phyloP scores from a whole-genome alignment of 2,113 vertebrate genomes.

The Serilophus lunatus region DNA sequence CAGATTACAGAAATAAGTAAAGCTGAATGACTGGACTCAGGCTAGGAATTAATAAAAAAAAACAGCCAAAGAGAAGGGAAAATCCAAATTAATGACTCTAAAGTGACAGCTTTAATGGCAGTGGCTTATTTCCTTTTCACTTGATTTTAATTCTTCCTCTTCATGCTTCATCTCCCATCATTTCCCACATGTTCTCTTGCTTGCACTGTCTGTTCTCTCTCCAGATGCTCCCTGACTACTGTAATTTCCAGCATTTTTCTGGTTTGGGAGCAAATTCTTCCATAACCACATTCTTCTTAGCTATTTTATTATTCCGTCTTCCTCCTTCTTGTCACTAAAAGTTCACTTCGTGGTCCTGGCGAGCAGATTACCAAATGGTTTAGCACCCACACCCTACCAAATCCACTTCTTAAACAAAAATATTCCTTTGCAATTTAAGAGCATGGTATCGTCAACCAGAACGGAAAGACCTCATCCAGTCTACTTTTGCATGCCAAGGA shows the following conservation, averaged over 20 bases:
- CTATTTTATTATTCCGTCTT: neutral
- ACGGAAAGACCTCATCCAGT: neutral
- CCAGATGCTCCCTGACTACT: slow-evolving; percentile 17
- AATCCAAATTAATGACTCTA: neutral
- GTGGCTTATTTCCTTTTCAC: neutral
- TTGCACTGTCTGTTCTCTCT: neutral
- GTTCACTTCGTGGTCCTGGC: neutral
- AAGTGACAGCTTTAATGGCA: neutral
- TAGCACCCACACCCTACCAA: neutral
- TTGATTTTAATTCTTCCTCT: slow-evolving; percentile 1
- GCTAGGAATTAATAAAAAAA: neutral
- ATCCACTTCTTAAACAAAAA: neutral
- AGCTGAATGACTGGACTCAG: neutral
- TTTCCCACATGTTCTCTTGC: neutral
- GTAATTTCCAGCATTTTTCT: neutral
- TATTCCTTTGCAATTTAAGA: neutral
- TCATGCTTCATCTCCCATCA: neutral
- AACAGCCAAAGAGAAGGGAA: neutral
- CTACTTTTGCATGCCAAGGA: neutral
- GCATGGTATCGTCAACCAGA: rapidly evolving
- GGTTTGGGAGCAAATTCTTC: neutral
- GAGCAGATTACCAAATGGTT: neutral
- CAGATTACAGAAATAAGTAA: neutral
- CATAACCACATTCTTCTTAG: neutral
- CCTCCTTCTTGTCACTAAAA: neutral